Base-by-base conservation (phyloP, 2,113 vertebrate species). In the Nibea albiflora region DNA sequence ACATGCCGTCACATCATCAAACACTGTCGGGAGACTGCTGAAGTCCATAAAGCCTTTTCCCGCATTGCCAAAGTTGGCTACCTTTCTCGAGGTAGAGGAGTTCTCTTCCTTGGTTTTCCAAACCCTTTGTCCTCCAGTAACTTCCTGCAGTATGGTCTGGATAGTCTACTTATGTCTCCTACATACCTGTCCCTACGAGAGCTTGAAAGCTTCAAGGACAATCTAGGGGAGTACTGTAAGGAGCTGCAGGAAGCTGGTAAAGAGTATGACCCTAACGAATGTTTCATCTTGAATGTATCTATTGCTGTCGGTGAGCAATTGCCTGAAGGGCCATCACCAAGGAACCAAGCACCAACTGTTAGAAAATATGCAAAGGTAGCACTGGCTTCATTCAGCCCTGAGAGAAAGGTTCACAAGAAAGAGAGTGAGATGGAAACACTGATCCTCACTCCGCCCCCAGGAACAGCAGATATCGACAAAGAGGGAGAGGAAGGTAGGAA, bases 361-460 rank as follows among this genome's bases (percentile, higher is more conserved):
- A 96, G 98, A 93, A 98, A 98, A 93, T 98, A 98, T 11, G 98
- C 98, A 95, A 98, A 99, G 95, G 95, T 99, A 78, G 97, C 98
- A 78, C 94, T 99, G 93, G 98, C 98, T 14, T 98, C 98, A 4
- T 96, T 96, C 82, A 97, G 97, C 92, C 97, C 96, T 0, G 98
- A 96, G 93, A 96, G 95, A 76, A 97, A 96, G 85, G 94, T 96
- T 90, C 91, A 95, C 44, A 96, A 95, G 89, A 96, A 96, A 81
- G 97, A 99, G 57, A 93, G 94, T 7, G 98, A 98, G 72, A 98
- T 99, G 97, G 98, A 99, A 92, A 99, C 98, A 0, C 70, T 99
- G 86, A 99, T 99, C 88, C 95, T 99, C 81, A 99, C 98, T 0
- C 98, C 98, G 0, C 98, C 98, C 0, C 98, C 98, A 0, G 98